Evolutionary conservation across 2,797 vertebrate genomes (phyloP).

Genomic region (Anomalospiza imberbis): DNA sequence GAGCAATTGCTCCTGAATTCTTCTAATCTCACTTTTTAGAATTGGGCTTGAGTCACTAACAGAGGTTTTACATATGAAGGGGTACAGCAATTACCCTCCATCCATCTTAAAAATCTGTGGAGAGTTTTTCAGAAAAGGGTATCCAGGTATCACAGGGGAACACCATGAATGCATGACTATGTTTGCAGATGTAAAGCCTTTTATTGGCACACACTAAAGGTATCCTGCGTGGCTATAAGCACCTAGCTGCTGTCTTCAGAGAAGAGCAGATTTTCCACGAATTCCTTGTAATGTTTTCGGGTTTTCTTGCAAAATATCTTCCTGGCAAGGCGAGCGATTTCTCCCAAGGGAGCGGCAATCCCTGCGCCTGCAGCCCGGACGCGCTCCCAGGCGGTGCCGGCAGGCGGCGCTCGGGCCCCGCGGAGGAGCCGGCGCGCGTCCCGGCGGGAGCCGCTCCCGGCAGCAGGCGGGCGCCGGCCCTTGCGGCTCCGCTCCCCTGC

Average conservation of each 20-base stretch:
- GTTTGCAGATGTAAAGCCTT: neutral
- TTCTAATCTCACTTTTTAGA: neutral
- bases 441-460: fast-evolving
- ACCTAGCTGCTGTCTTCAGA: neutral
- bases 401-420: neutral
- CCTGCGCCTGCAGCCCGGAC: fast-evolving
- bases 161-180: fast-evolving
- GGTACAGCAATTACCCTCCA: neutral
- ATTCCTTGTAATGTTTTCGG: neutral
- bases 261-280: neutral
- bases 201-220: neutral
- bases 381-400: neutral
- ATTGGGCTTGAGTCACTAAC: neutral
- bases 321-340: neutral
- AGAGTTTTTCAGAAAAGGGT: neutral
- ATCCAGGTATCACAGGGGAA: fast-evolving
- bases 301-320: neutral
- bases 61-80: neutral
- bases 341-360: fast-evolving
- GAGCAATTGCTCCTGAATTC: neutral
- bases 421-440: neutral
- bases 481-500: fast-evolving
- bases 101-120: neutral
- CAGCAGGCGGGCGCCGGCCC: fast-evolving
- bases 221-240: neutral